Percentiles rank a stretch among this genome's conserved stretches.
Conservation (phyloP, 2,888 invertebrate species). For the Patella depressa region DNA sequence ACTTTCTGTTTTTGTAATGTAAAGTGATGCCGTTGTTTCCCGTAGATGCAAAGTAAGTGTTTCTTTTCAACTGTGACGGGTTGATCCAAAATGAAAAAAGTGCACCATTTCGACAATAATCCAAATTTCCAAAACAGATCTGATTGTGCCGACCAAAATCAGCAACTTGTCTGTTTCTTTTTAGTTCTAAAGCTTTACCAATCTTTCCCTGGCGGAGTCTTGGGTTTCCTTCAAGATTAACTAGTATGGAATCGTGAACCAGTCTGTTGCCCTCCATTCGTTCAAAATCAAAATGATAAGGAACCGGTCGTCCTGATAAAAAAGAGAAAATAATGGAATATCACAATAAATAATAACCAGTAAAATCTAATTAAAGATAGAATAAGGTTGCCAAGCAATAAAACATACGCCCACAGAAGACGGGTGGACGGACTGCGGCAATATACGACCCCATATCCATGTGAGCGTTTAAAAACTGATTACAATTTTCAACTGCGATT, state of each 20-base stretch:
- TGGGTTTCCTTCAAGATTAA: slow-evolving; percentile 48
- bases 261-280: slow-evolving; percentile 43
- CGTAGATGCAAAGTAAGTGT: slow-evolving; percentile 49
- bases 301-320: slow-evolving; percentile 56
- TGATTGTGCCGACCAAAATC: slow-evolving; percentile 52
- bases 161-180: slow-evolving; percentile 47
- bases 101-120: slow-evolving; percentile 56
- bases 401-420: too few species aligned
- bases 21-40: slow-evolving; percentile 62
- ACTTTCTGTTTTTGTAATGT: slow-evolving; percentile 44
- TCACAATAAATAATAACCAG: too few species aligned
- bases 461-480: too few species aligned
- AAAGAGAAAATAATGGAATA: background rate
- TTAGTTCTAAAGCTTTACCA: slow-evolving; percentile 48
- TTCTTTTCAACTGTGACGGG: slow-evolving; percentile 36
- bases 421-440: background rate
- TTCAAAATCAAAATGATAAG: slow-evolving; percentile 59
- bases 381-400: background rate
- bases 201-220: slow-evolving; percentile 53
- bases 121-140: slow-evolving; percentile 60
- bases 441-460: too few species aligned
- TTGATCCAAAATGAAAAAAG: slow-evolving; percentile 58
- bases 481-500: too few species aligned
- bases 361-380: background rate
- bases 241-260: slow-evolving; percentile 40